Percentiles rank a stretch among this genome's conserved stretches.
Conservation (phyloP, 2,113 vertebrate species). For the Nesoenas mayeri region DNA sequence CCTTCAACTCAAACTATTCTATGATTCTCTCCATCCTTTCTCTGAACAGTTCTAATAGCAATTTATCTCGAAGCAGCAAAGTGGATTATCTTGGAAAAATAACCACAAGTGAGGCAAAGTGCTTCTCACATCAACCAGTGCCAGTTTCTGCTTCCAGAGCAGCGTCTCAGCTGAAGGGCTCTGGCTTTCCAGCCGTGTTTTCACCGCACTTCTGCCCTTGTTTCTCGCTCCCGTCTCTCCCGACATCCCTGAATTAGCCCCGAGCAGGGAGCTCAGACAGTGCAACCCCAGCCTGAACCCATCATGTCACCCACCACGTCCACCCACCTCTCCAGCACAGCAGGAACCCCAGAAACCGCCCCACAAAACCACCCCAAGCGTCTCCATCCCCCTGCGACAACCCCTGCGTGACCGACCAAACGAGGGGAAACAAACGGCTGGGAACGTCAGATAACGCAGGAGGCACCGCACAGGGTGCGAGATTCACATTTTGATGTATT, state of each 20-base stretch:
- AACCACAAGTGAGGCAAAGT: background rate
- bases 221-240: background rate
- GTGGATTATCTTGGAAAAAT: background rate
- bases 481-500: background rate
- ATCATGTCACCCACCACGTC: fast-evolving
- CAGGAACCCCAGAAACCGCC: background rate
- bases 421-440: background rate
- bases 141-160: background rate
- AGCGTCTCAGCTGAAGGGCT: background rate
- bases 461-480: background rate
- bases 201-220: background rate
- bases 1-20: no score
- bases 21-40: background rate
- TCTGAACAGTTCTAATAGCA: background rate
- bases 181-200: background rate
- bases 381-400: background rate
- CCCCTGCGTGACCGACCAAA: background rate
- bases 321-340: background rate
- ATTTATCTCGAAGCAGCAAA: background rate
- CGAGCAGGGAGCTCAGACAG: background rate
- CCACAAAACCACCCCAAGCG: fast-evolving
- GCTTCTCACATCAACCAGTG: background rate
- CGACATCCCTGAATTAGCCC: background rate
- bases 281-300: background rate
- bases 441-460: no score